Evolutionary conservation across 1,140 invertebrate genomes (phyloP).

Genomic region (Dendroctonus ponderosae): DNA sequence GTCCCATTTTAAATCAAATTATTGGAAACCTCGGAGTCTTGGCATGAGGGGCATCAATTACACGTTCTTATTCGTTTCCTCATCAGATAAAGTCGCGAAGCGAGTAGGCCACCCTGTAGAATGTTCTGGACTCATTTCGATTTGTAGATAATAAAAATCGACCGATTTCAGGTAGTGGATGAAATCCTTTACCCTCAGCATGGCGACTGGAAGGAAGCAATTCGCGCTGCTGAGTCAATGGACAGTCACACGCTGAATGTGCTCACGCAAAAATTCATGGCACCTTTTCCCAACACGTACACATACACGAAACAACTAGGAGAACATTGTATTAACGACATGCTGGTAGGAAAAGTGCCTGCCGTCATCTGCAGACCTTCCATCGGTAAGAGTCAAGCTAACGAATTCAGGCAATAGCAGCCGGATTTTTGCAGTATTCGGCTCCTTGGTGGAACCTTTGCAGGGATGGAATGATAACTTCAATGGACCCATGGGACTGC

Average conservation of each 20-base stretch:
- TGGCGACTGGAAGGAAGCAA: constrained; percentile 80
- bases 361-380: constrained; percentile 85
- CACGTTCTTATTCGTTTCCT: neutral
- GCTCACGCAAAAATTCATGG: constrained; percentile 70
- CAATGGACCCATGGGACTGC: constrained; percentile 81
- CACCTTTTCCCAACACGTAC: constrained; percentile 78
- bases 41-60: no score
- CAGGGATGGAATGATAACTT: constrained; percentile 92
- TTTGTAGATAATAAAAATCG: neutral
- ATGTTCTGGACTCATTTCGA: neutral
- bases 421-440: constrained; percentile 56
- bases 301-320: constrained; percentile 81
- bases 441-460: constrained; percentile 62
- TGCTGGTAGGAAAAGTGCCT: constrained; percentile 66
- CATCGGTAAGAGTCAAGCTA: constrained; percentile 63
- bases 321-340: constrained; percentile 71
- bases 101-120: no score
- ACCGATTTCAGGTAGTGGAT: constrained; percentile 4
- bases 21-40: no score
- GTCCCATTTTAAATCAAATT: neutral
- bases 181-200: constrained; percentile 79
- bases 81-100: no score
- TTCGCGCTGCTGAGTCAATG: constrained; percentile 76
- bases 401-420: neutral
- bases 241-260: constrained; percentile 65